Base-by-base conservation (phyloP, 2,888 invertebrate species). In the Drosophila koepferae region DNA sequence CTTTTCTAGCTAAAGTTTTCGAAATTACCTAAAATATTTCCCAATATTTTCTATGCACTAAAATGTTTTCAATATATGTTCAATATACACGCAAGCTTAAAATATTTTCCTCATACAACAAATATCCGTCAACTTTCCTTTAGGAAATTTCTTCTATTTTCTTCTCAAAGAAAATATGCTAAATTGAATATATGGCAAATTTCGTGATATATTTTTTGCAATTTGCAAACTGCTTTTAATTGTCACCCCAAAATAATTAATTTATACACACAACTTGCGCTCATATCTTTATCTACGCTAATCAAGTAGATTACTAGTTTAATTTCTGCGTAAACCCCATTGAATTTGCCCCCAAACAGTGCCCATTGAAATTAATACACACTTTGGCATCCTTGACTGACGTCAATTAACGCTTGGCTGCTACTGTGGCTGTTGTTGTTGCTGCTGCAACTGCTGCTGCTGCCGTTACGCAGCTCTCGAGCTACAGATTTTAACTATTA, bases 371-470 rank as follows among this genome's bases (percentile, higher is more conserved):
- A 40, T 40, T 16, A 58, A 34, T 46, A 36, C 44, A 36, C n/a
- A 41, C 28, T 41, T 41, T 12, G 67, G 80, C 73, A 84, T 84
- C 87, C 83, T 84, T 84, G 83, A 80, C 63, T 77, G 80, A 61
- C 61, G 75, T 80, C 72, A 69, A 53, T 71, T 60, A 61, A 85
- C 76, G 83, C 78, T 74, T 69, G 65, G 85, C 53, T 84, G 74
- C 58, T n/a, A 28, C n/a, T 28, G 28, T 23, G n/a, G 49, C 12
- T 81, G 72, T 54, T 14, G 23, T 1, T 36, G 12, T 8, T 41
- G 20, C 23, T 16, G 46, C 16, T 31, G 48, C 28, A 0, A 5
- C 10, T 12, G 23, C 28, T n/a, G 48, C 28, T 31, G 48, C 48
- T n/a, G 46, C 14, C 44, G 20, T 23, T 36, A 43, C 56, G 51